These are phyloP conservation scores for Euplagia quadripunctaria DNA, from an alignment of 2,888 invertebrate genomes.

Conservation along the genomic window DNA sequence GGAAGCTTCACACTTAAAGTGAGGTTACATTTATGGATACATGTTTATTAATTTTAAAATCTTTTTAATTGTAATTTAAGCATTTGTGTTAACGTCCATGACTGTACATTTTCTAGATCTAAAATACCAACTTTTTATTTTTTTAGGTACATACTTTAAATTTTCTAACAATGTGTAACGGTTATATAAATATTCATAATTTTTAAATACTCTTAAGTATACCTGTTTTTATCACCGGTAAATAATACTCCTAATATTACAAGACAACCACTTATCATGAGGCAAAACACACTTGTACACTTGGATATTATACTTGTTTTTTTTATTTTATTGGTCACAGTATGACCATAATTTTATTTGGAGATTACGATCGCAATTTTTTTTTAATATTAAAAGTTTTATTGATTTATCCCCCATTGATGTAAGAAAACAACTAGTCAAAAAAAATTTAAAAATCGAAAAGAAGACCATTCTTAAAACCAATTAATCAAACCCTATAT, in stretches of 20 bases:
- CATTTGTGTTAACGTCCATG: background rate
- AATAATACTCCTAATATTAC: background rate
- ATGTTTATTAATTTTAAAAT: background rate
- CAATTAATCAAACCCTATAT: background rate
- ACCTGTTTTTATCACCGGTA: no score
- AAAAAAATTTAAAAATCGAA: no score
- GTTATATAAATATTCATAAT: no score
- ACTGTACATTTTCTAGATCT: background rate
- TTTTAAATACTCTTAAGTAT: no score
- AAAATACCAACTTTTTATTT: background rate
- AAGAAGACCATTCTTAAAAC: background rate
- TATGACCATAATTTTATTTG: background rate
- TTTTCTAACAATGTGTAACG: no score
- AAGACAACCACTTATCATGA: background rate
- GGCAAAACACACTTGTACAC: background rate
- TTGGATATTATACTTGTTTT: no score
- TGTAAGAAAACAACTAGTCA: background rate
- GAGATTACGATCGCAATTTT: background rate
- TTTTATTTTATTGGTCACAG: background rate
- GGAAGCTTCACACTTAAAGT: slow-evolving; percentile 12
- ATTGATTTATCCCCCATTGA: background rate
- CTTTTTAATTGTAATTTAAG: background rate
- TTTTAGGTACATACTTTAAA: no score
- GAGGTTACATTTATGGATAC: background rate
- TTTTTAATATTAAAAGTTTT: background rate